A percentile compares a stretch with the other conserved stretches of the same genome.
Conservation (phyloP, 2,888 invertebrate species). For the Scrobipalpa costella region DNA sequence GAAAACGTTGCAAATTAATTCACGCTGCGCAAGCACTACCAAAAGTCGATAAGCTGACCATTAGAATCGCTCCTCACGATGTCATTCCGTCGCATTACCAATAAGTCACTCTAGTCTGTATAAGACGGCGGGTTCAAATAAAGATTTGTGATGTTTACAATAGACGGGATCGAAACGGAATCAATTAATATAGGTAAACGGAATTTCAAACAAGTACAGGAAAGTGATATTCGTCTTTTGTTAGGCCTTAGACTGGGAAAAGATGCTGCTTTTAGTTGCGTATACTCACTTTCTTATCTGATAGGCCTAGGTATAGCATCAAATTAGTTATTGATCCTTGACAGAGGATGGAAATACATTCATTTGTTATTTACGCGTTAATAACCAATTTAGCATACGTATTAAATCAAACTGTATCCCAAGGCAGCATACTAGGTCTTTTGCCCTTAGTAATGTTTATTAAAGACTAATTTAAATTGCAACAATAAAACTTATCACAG, state of each 20-base stretch:
- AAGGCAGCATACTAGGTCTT: neutral
- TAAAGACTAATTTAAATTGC: neutral
- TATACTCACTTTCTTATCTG: too few relatives aligned
- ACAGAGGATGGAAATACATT: too few relatives aligned
- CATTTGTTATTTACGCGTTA: too few relatives aligned
- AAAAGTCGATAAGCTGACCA: constrained; percentile 58
- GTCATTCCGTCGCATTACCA: constrained; percentile 56
- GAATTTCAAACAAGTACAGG: too few relatives aligned
- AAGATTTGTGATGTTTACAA: constrained; percentile 7
- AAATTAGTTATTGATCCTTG: too few relatives aligned
- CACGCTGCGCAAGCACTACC: constrained; percentile 42
- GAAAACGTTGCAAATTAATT: constrained; percentile 38
- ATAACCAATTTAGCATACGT: too few relatives aligned
- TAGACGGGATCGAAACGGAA: neutral
- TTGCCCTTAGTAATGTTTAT: neutral
- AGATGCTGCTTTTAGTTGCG: too few relatives aligned
- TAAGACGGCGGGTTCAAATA: neutral
- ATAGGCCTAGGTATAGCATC: too few relatives aligned
- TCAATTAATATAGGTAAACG: too few relatives aligned
- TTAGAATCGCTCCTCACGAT: constrained; percentile 60
- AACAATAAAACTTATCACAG: neutral
- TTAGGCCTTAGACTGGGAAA: neutral
- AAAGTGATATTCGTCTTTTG: neutral
- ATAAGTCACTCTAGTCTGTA: constrained; percentile 51
- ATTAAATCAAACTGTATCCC: too few relatives aligned